Evolutionary conservation across 2,113 vertebrate species (phyloP).

Genomic region (Tragelaphus buxtoni): DNA sequence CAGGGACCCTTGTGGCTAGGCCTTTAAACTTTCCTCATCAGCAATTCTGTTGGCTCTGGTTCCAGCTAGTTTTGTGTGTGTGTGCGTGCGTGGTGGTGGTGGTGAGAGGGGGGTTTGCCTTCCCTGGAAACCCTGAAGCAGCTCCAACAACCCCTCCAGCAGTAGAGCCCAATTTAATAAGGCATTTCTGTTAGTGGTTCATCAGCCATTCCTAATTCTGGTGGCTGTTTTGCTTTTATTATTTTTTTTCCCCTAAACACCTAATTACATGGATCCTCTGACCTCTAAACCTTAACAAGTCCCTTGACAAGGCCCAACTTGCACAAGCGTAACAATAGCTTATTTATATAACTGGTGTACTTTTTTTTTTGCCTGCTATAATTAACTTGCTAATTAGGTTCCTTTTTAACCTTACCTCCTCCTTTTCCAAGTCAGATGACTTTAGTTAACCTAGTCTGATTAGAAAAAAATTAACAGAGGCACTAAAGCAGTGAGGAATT

Average conservation of each 20-base stretch:
- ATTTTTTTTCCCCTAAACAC: constrained; percentile 42
- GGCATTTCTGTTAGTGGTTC: constrained; percentile 43
- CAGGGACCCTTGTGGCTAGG: constrained; percentile 51
- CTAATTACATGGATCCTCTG: constrained; percentile 65
- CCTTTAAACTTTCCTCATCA: constrained; percentile 74
- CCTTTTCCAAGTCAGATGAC: constrained; percentile 71
- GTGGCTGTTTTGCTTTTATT: constrained; percentile 26
- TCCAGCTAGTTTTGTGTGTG: constrained; percentile 51
- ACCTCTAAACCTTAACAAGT: constrained; percentile 62
- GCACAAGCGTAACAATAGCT: constrained; percentile 66
- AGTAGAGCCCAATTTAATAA: constrained; percentile 64
- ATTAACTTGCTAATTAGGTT: constrained; percentile 85
- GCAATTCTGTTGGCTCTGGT: constrained; percentile 73
- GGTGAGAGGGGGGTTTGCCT: neutral
- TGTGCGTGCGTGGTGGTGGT: neutral
- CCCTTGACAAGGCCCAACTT: constrained; percentile 60
- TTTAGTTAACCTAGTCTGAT: constrained; percentile 67
- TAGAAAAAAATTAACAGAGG: constrained; percentile 80
- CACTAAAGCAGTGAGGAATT: constrained; percentile 68
- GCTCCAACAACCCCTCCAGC: constrained; percentile 30
- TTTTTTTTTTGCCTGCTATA: constrained; percentile 63
- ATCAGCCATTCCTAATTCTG: constrained; percentile 57
- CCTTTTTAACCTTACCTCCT: constrained; percentile 64
- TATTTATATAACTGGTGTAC: constrained; percentile 76
- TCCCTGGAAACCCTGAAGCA: constrained; percentile 31